Percentiles rank a stretch among this genome's conserved stretches.
These are phyloP conservation scores for Perizoma flavofasciatum DNA, from an alignment of 2,888 invertebrate genomes.

Conservation along the genomic window DNA sequence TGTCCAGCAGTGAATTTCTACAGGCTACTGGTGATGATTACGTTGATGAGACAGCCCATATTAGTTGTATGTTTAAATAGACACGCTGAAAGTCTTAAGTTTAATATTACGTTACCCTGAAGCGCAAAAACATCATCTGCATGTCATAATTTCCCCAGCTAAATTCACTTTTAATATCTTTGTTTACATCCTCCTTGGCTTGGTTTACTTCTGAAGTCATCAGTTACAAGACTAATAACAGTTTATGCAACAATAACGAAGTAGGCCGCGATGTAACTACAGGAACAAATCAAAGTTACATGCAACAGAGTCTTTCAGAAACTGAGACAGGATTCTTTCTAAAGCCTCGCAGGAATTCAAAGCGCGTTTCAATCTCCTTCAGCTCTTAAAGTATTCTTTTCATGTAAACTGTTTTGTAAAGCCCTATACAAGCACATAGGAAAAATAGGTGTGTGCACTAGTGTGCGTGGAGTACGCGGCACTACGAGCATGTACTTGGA, in stretches of 20 bases:
- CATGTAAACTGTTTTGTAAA: slow-evolving; percentile 66
- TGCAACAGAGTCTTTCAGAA: slow-evolving; percentile 13
- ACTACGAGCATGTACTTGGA: slow-evolving; percentile 72
- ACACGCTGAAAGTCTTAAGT: neutral
- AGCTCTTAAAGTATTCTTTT: slow-evolving; percentile 68
- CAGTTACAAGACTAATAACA: slow-evolving; percentile 27
- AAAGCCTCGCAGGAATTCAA: slow-evolving; percentile 35
- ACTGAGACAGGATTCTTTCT: slow-evolving; percentile 25
- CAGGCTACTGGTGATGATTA: too few species aligned
- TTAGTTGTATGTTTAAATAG: too few species aligned
- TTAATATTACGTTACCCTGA: slow-evolving; percentile 2
- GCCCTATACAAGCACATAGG: slow-evolving; percentile 66
- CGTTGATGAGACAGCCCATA: too few species aligned
- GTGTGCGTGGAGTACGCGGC: slow-evolving; percentile 77
- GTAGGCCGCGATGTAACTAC: slow-evolving; percentile 35
- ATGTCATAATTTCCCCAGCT: slow-evolving; percentile 3
- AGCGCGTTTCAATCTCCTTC: slow-evolving; percentile 64
- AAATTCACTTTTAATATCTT: slow-evolving; percentile 19
- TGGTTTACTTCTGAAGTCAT: slow-evolving; percentile 26
- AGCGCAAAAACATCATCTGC: neutral
- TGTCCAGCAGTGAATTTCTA: too few species aligned
- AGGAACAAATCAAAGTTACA: slow-evolving; percentile 35
- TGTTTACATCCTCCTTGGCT: slow-evolving; percentile 19
- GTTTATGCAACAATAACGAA: slow-evolving; percentile 26
- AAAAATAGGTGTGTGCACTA: slow-evolving; percentile 70